A percentile compares a stretch with the other conserved stretches of the same genome.
These are phyloP conservation scores for Lerema accius DNA, from an alignment of 1,140 invertebrate species.

Conservation along the genomic window DNA sequence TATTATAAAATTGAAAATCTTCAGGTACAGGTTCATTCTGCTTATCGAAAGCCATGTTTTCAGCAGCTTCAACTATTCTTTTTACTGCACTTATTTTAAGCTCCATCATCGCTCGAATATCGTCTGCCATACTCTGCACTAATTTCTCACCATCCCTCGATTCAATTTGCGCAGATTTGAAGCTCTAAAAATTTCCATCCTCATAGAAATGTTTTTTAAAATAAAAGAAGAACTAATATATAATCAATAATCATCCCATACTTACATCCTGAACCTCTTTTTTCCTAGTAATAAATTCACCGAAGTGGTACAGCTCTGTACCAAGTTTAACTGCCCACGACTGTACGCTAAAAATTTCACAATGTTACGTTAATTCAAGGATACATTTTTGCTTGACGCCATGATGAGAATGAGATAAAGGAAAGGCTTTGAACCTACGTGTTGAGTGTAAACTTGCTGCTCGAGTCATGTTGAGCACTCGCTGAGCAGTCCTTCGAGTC, in stretches of 20 bases:
- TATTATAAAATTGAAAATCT: conserved; percentile 88
- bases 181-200: conserved; percentile 82
- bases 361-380: neutral
- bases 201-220: conserved; percentile 13
- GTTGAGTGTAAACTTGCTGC: conserved; percentile 68
- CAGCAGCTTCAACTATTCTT: conserved; percentile 92
- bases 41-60: conserved; percentile 86
- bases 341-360: conserved; percentile 83
- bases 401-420: neutral
- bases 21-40: conserved; percentile 84
- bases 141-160: conserved; percentile 87
- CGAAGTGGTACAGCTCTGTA: conserved; percentile 87
- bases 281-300: conserved; percentile 88
- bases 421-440: conserved; percentile 55
- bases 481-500: conserved; percentile 67
- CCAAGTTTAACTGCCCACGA: conserved; percentile 89
- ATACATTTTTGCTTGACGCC: conserved; percentile 1
- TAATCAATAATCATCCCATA: conserved; percentile 28
- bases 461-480: conserved; percentile 65
- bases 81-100: conserved; percentile 92
- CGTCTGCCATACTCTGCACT: conserved; percentile 89
- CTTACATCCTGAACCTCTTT: conserved; percentile 87
- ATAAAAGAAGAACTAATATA: too few relatives aligned
- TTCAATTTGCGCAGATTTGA: conserved; percentile 88
- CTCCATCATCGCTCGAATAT: conserved; percentile 92